Evolutionary conservation across 2,888 invertebrate species (phyloP).

Genomic region (Podabrus alpinus): DNA sequence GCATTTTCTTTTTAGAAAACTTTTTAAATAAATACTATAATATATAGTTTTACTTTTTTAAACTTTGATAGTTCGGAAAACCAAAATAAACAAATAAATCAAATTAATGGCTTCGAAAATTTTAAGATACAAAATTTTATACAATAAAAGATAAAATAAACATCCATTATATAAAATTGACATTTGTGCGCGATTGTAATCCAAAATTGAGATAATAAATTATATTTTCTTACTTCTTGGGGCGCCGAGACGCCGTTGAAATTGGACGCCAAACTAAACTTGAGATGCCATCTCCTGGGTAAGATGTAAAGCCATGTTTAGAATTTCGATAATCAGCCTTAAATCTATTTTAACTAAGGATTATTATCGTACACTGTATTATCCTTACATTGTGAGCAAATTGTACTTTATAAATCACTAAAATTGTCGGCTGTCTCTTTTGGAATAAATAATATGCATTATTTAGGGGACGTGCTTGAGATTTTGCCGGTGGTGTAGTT

Average conservation of each 20-base stretch:
- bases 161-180: constrained; percentile 18
- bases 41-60: neutral
- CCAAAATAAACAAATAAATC: constrained; percentile 30
- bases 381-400: constrained; percentile 28
- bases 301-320: constrained; percentile 32
- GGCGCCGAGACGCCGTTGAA: constrained; percentile 44
- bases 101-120: constrained; percentile 4
- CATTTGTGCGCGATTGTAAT: constrained; percentile 14
- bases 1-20: neutral
- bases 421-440: constrained; percentile 37
- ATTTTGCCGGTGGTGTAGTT: constrained; percentile 30
- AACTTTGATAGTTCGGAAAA: neutral
- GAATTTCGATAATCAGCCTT: constrained; percentile 13
- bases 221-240: constrained; percentile 45
- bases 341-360: constrained; percentile 11
- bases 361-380: constrained; percentile 20
- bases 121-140: neutral
- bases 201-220: constrained; percentile 43
- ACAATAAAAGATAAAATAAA: constrained; percentile 13
- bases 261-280: constrained; percentile 39
- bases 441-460: constrained; percentile 39
- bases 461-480: constrained; percentile 39
- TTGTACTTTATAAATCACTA: constrained; percentile 37
- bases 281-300: constrained; percentile 40
- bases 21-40: neutral